Evolutionary conservation across 2,113 vertebrate species (phyloP).

Genomic region (Ameiurus melas): DNA sequence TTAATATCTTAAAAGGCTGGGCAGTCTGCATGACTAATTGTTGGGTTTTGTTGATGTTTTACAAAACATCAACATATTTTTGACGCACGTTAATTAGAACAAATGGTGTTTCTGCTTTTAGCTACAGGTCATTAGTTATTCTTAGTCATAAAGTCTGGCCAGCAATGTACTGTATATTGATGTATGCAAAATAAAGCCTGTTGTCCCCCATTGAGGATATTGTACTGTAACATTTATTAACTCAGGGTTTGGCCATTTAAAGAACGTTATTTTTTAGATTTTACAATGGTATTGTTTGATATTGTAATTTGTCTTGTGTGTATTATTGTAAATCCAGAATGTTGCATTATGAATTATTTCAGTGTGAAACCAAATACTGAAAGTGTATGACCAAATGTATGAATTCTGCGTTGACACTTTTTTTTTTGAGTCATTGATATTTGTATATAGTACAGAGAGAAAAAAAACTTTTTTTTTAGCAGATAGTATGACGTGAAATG

Average conservation of each 20-base stretch:
- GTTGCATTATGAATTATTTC: neutral
- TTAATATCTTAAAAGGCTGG: neutral
- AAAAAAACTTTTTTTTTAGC: neutral
- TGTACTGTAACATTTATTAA: constrained; percentile 21
- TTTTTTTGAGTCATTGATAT: neutral
- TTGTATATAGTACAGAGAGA: neutral
- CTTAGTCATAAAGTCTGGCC: neutral
- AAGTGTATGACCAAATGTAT: constrained; percentile 14
- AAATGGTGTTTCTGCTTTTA: constrained; percentile 18
- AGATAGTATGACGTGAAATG: neutral
- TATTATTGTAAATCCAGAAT: neutral
- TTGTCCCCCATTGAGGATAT: constrained; percentile 7
- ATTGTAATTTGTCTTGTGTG: neutral
- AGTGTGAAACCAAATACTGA: neutral
- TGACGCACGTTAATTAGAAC: constrained; percentile 13
- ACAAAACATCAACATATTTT: constrained; percentile 6
- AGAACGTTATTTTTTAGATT: neutral
- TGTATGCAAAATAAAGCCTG: constrained; percentile 17
- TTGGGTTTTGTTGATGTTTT: constrained; percentile 14
- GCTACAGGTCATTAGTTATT: neutral
- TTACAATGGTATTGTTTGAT: constrained; percentile 11
- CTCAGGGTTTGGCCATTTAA: constrained; percentile 19
- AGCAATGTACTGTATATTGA: neutral
- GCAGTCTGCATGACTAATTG: constrained; percentile 8
- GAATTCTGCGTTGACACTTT: neutral